Evolutionary conservation across 1,140 invertebrate genomes (phyloP), one percentile per base, ranked within the genome.

Genomic region (Pinna nobilis): DNA sequence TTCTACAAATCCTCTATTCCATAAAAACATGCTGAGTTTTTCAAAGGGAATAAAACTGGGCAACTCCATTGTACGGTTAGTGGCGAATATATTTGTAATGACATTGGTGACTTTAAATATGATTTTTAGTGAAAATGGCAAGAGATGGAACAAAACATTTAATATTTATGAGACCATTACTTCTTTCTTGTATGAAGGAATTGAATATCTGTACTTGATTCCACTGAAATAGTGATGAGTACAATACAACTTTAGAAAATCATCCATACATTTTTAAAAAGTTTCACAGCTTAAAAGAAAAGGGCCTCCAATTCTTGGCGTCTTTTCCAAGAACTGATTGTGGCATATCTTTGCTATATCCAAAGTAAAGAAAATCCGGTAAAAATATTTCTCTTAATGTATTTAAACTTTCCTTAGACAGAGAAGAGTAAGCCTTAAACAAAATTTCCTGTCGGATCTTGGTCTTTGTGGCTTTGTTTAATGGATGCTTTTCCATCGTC

Each of bases 361-460:
- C 69, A 51, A 71, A 71, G 33, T 63, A 32, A 11, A 32, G n/a
- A 30, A 71, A 71, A 9, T 71, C 59, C 6, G 60, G 60, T 15
- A 30, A 20, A 39, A 64, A 71, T 11, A 71, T 49, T 1, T 25
- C 33, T 37, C 9, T 63, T 6, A 71, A 63, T 2, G 18, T 57
- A 3, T 57, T 15, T 18, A 57, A 41, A 20, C 49, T n/a, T 30
- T 44, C 18, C 18, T 37, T 9, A 35, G 51, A 25, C 3, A 69
- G 32, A 47, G 33, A 32, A 20, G 25, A 9, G 30, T 57, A 69
- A n/a, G 51, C 51, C 15, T 69, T 39, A 1, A 30, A n/a, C 37
- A 57, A 28, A 20, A 57, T 37, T 20, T 69, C 25, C 32, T 59
- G 41, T 20, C 50, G 37, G 15, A 47, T 44, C 11, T 33, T n/a